Evolutionary conservation across 2,797 vertebrate species (phyloP).

Genomic region (Threskiornis aethiopicus): DNA sequence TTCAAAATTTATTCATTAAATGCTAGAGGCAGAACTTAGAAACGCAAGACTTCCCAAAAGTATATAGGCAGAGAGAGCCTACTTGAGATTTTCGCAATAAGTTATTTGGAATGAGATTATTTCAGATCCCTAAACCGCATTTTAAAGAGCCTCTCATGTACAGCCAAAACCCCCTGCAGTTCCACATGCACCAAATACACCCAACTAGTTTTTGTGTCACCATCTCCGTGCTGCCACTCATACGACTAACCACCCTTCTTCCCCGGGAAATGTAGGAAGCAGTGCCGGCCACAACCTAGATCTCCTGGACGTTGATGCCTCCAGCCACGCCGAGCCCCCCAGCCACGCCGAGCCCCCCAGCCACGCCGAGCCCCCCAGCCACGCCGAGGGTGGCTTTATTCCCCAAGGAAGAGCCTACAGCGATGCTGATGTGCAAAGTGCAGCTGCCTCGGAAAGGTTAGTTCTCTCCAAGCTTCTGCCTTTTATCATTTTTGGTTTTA

Average conservation of each 20-base stretch:
- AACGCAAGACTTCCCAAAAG: neutral
- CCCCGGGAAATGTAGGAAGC: rapidly evolving
- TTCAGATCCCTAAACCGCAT: rapidly evolving
- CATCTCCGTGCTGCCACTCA: rapidly evolving
- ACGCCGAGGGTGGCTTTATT: neutral
- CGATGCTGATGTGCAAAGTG: rapidly evolving
- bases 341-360: neutral
- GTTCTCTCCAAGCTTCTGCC: neutral
- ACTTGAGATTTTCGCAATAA: neutral
- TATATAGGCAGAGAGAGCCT: rapidly evolving
- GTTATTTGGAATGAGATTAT: neutral
- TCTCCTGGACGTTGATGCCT: neutral
- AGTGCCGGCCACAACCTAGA: rapidly evolving
- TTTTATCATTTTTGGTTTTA: rapidly evolving
- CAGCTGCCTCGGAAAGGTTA: conserved; percentile 3
- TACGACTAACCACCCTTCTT: rapidly evolving
- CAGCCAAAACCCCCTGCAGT: neutral
- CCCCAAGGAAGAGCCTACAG: neutral
- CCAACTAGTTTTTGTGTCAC: rapidly evolving
- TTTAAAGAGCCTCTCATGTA: rapidly evolving
- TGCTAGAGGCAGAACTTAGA: neutral
- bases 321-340: rapidly evolving
- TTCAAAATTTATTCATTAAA: neutral
- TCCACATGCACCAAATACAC: rapidly evolving
- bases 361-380: rapidly evolving